phyloP scores from a whole-genome alignment of 2,113 vertebrate genomes.

The Sarotherodon lohbergeri region DNA sequence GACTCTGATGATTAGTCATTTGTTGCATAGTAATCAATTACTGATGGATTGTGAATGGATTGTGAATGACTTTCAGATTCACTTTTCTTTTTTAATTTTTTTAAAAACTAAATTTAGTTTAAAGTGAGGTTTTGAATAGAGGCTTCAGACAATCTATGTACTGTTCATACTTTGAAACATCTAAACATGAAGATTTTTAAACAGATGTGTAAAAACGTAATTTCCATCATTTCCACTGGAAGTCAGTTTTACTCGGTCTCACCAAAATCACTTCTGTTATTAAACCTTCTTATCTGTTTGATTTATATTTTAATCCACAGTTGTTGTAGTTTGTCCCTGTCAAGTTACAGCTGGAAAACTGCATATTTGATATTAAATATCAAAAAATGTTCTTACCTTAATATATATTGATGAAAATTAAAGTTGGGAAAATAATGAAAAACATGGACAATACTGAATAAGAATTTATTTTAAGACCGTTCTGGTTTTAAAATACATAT shows the following conservation, averaged over 20 bases:
- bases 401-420: not conserved
- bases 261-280: not conserved
- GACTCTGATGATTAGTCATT: not conserved
- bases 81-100: not conserved
- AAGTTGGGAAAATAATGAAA: not conserved
- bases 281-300: not conserved
- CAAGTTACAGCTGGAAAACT: not conserved
- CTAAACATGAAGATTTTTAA: not conserved
- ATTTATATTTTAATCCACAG: not conserved
- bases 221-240: not conserved
- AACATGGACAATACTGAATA: not conserved
- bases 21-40: not conserved
- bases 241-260: not conserved
- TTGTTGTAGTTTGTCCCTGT: not conserved
- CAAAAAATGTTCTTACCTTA: not conserved
- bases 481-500: not conserved
- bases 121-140: not conserved
- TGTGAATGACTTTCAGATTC: not conserved
- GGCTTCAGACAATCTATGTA: not conserved
- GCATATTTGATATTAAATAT: not conserved
- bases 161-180: not conserved
- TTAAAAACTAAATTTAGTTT: not conserved
- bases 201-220: not conserved
- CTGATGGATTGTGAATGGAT: not conserved
- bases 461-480: not conserved